A percentile compares a stretch with the other conserved stretches of the same genome.
phyloP scores from a whole-genome alignment of 2,888 invertebrate genomes.

The Lycia hirtaria region DNA sequence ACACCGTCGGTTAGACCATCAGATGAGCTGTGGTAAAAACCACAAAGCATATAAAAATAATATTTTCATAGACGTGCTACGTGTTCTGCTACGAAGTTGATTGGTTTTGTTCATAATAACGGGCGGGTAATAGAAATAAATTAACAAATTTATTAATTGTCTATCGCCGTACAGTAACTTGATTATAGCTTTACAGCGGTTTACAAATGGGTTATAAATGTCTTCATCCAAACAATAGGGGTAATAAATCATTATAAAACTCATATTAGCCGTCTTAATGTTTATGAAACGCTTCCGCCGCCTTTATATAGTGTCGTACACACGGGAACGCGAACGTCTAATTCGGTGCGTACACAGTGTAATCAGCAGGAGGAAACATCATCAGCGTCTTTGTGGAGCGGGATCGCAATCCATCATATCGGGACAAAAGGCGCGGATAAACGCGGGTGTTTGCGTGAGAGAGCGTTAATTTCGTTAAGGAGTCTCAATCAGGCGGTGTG shows the following conservation, averaged over 20 bases:
- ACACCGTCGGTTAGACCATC: too few relatives aligned
- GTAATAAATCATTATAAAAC: conserved; percentile 75
- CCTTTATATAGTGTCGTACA: conserved; percentile 52
- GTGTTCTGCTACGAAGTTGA: background rate
- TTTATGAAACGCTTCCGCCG: conserved; percentile 65
- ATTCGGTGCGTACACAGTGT: conserved; percentile 71
- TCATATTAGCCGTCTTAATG: conserved; percentile 62
- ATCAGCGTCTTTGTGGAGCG: conserved; percentile 74
- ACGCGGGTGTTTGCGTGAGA: conserved; percentile 78
- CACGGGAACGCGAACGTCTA: conserved; percentile 61
- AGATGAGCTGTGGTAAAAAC: too few relatives aligned
- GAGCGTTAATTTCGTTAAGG: conserved; percentile 83
- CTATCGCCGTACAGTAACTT: background rate
- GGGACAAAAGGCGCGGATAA: conserved; percentile 79
- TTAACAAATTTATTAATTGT: background rate
- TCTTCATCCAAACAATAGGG: conserved; percentile 56
- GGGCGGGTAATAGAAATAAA: background rate
- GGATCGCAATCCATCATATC: conserved; percentile 83
- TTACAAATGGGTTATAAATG: conserved; percentile 36
- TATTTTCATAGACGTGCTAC: conserved; percentile 10
- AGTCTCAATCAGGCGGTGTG: conserved; percentile 80
- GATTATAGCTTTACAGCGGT: conserved; percentile 13
- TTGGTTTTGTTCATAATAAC: background rate
- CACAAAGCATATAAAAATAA: background rate
- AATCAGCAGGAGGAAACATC: conserved; percentile 75